Evolutionary conservation across 1,140 invertebrate species (phyloP).

Genomic region (Meloidogyne hapla): DNA sequence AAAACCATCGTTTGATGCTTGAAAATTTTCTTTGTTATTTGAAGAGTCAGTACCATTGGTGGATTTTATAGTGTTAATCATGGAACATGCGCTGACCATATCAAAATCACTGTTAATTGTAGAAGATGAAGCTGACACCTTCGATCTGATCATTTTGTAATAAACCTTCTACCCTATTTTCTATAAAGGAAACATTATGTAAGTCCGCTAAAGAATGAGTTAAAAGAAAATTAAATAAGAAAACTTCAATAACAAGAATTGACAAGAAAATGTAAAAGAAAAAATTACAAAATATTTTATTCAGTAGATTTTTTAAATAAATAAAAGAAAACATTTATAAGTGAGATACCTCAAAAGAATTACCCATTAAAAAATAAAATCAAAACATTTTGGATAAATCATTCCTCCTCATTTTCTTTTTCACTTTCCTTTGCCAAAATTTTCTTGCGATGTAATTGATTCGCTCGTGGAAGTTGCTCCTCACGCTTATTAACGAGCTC

Average conservation of each 20-base stretch:
- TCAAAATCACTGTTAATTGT: slow-evolving; percentile 2
- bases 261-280: too few relatives aligned
- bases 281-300: too few relatives aligned
- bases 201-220: too few relatives aligned
- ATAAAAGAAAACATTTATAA: too few relatives aligned
- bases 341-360: background rate
- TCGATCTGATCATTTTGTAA: background rate
- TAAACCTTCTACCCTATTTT: background rate
- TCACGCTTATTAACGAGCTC: background rate
- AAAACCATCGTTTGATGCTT: background rate
- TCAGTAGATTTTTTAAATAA: too few relatives aligned
- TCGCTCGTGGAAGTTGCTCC: background rate
- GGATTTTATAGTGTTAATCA: background rate
- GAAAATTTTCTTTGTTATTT: background rate
- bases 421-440: background rate
- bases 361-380: background rate
- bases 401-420: background rate
- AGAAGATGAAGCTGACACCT: background rate
- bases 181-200: too few relatives aligned
- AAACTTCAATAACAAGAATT: too few relatives aligned
- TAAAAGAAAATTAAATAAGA: too few relatives aligned
- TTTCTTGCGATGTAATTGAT: background rate
- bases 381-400: background rate
- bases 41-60: background rate
- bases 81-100: background rate